Conservation (phyloP, 2,113 vertebrate species). For the Oriolus oriolus region DNA sequence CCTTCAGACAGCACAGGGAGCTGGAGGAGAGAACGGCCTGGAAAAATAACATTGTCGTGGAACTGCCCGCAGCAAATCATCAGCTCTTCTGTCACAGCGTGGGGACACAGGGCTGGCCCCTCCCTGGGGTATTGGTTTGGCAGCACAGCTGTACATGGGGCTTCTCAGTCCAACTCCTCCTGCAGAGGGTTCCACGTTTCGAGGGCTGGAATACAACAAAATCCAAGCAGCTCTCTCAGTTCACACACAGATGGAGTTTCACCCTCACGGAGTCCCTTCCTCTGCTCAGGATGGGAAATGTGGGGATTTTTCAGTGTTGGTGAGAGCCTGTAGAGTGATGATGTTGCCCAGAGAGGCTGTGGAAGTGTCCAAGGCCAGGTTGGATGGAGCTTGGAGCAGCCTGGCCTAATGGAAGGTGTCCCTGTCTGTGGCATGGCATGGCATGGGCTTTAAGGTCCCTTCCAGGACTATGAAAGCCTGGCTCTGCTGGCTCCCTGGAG, state of each 20-base stretch:
- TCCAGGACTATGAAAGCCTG: background rate
- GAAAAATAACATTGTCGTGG: background rate
- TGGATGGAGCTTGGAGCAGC: background rate
- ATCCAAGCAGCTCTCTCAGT: background rate
- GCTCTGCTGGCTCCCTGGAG: background rate
- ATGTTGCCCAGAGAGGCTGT: background rate
- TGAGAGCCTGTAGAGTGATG: background rate
- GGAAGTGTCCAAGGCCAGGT: background rate
- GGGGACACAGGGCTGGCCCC: background rate
- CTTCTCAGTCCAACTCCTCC: background rate
- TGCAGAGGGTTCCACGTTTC: rapidly evolving
- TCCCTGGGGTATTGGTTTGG: background rate
- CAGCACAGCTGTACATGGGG: rapidly evolving
- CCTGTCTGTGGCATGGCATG: too few species aligned
- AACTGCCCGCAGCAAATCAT: background rate
- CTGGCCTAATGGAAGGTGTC: background rate
- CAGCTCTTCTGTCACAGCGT: rapidly evolving
- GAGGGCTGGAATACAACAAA: rapidly evolving
- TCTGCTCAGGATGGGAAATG: background rate
- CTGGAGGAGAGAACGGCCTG: too few species aligned
- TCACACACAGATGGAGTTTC: rapidly evolving
- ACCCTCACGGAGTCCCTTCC: background rate
- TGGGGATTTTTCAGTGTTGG: background rate
- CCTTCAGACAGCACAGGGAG: background rate
- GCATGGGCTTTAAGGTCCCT: too few species aligned